Conservation (phyloP, 2,888 invertebrate species). For the Campoplex nolae region DNA sequence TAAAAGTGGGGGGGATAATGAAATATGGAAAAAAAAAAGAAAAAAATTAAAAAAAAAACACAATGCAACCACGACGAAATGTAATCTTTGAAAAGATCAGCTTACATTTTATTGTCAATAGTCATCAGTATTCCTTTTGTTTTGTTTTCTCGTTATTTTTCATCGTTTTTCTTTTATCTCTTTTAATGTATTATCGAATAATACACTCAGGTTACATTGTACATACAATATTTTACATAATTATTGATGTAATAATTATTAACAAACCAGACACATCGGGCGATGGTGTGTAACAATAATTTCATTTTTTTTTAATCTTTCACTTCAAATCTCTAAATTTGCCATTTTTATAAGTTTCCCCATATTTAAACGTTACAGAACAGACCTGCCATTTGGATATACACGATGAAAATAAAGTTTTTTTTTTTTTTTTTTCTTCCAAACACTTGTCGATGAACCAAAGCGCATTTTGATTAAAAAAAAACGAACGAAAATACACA, state of each 20-base stretch:
- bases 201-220: constrained; percentile 83
- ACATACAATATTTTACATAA: constrained; percentile 84
- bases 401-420: constrained; percentile 13
- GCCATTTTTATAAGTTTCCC: constrained; percentile 15
- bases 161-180: constrained; percentile 36
- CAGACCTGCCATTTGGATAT: constrained; percentile 54
- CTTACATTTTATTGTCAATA: constrained; percentile 83
- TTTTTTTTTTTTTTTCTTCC: not conserved
- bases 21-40: not conserved
- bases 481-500: not conserved
- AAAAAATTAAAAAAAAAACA: not conserved
- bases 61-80: constrained; percentile 21
- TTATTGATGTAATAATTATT: constrained; percentile 81
- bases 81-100: constrained; percentile 81
- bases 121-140: constrained; percentile 76
- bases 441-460: not conserved
- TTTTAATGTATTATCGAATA: constrained; percentile 79
- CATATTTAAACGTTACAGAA: constrained; percentile 47
- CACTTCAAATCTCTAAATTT: constrained; percentile 38
- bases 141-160: constrained; percentile 36
- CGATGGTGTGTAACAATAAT: constrained; percentile 81
- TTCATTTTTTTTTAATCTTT: constrained; percentile 59
- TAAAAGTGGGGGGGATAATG: not conserved
- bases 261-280: constrained; percentile 81
- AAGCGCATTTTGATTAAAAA: not conserved